phyloP scores from a whole-genome alignment of 37 sponge, comb jelly and placozoan genomes.

The Halichondria panicea region DNA sequence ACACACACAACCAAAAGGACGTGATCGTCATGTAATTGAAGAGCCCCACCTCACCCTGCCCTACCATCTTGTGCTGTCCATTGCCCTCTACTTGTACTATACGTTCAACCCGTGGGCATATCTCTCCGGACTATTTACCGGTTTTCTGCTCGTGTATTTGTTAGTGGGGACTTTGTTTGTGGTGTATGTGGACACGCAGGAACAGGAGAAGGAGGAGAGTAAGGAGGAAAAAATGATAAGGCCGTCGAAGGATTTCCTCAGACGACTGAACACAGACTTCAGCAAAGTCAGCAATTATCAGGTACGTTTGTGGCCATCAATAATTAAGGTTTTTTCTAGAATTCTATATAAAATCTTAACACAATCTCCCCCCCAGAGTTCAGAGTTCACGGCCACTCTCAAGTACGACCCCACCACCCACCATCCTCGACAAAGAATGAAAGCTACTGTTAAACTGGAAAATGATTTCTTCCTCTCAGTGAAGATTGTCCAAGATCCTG shows the following conservation, averaged over 20 bases:
- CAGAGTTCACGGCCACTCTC: constrained; percentile 26
- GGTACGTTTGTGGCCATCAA: constrained; percentile 4
- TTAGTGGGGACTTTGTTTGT: constrained; percentile 48
- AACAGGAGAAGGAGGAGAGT: constrained; percentile 4
- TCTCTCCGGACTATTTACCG: constrained; percentile 68
- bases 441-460: constrained; percentile 14
- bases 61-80: constrained; percentile 11
- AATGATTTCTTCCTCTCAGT: constrained; percentile 47
- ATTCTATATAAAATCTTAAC: background rate
- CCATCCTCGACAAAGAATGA: constrained; percentile 28
- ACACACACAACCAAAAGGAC: background rate
- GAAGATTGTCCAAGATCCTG: background rate
- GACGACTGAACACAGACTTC: constrained; percentile 12
- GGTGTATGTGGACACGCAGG: constrained; percentile 34
- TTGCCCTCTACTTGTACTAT: constrained; percentile 61
- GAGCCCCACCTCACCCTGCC: constrained; percentile 6
- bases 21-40: background rate
- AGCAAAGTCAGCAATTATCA: constrained; percentile 3
- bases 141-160: constrained; percentile 55
- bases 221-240: background rate
- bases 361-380: constrained; percentile 21
- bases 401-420: constrained; percentile 38
- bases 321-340: background rate
- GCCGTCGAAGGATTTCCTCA: constrained; percentile 11
- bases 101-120: constrained; percentile 56